Evolutionary conservation across 1,140 invertebrate species (phyloP).

Genomic region (Monomorium pharaonis): DNA sequence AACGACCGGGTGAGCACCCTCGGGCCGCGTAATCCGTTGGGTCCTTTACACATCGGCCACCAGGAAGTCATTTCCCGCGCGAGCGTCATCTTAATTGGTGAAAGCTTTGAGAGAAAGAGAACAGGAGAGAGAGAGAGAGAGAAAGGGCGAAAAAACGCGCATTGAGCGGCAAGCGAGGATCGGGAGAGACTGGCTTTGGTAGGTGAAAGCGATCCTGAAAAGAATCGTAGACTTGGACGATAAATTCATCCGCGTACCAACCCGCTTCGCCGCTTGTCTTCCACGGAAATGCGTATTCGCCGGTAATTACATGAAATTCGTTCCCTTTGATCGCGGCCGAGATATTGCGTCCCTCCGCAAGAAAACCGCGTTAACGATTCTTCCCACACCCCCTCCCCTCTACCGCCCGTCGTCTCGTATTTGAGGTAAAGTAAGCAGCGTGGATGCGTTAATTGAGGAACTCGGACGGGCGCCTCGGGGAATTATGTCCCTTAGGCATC

Average conservation of each 20-base stretch:
- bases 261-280: neutral
- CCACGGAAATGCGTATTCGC: slow-evolving; percentile 34
- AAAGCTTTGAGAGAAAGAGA: slow-evolving; percentile 50
- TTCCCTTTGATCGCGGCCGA: slow-evolving; percentile 56
- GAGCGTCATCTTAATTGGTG: slow-evolving; percentile 68
- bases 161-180: neutral
- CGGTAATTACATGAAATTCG: slow-evolving; percentile 47
- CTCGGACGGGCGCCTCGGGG: slow-evolving; percentile 50
- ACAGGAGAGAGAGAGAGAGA: neutral
- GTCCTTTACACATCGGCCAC: slow-evolving; percentile 60
- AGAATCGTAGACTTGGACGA: neutral
- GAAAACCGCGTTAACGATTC: slow-evolving; percentile 64
- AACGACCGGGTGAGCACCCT: slow-evolving; percentile 67
- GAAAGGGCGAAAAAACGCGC: neutral
- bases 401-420: neutral
- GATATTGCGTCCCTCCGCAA: slow-evolving; percentile 16
- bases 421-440: slow-evolving; percentile 38
- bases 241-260: slow-evolving; percentile 22
- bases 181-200: neutral
- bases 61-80: slow-evolving; percentile 71
- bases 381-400: neutral
- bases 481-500: slow-evolving; percentile 58
- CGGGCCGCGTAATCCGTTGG: slow-evolving; percentile 51
- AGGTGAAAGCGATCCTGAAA: slow-evolving; percentile 33
- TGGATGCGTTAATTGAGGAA: slow-evolving; percentile 46